Evolutionary conservation across 2,113 vertebrate species (phyloP), one percentile per base, ranked within the genome.

Genomic region (Xenotilapia caudafasciata): DNA sequence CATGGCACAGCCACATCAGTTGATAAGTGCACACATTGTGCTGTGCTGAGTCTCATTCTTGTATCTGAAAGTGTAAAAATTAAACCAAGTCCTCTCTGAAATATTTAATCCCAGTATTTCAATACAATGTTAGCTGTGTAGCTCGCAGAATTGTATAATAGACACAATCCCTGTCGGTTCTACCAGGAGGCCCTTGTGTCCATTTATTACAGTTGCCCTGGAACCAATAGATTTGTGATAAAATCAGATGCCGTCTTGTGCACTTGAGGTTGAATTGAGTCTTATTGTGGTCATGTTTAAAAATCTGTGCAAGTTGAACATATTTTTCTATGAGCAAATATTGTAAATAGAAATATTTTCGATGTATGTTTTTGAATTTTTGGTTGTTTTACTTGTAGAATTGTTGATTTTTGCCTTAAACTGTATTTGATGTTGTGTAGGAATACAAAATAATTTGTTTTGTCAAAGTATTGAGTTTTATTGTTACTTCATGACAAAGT

Each of bases 381-480:
- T 83, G 62, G 77, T 90, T 83, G 81, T 94, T 92, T 87, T 82
- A 95, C 80, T 92, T 86, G 83, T 95, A 77, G 84, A 89, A 88
- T 84, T 11, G 40, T 93, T 89, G 83, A 90, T 94, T 95, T 93
- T 90, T 93, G 93, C 92, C 95, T 96, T 95, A 95, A 95, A 90
- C 86, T 82, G 90, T 93, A 90, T 89, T 93, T 92, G 86, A 83
- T 94, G 89, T 95, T 90, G 75, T 89, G 84, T 92, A 81, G 58
- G 88, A 77, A 82, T 85, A 81, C 81, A 40, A 33, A 89, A 65
- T 62, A 86, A 90, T 95, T 95, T 85, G 94, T 96, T 97, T 95
- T 95, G 97, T 96, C 96, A 97, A 97, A 97, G 96, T 96, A 93
- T 88, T 80, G 8, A 62, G 35, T 96, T 96, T 95, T 90, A 95